phyloP scores from a whole-genome alignment of 2,888 invertebrate species.

The Dryobota labecula region DNA sequence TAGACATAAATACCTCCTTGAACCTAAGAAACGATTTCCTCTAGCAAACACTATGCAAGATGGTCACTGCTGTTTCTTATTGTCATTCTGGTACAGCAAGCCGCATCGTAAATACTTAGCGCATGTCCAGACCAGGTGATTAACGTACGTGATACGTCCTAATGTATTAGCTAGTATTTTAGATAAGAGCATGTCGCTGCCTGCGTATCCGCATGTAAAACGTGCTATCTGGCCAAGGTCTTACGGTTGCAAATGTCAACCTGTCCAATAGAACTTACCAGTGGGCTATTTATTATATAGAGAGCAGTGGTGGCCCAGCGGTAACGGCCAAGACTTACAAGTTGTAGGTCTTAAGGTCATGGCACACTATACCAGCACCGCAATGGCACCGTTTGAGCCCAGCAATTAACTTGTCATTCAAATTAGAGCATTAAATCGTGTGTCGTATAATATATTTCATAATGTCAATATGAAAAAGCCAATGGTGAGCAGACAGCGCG shows the following conservation, averaged over 20 bases:
- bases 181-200: background rate
- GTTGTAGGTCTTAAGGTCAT: no score
- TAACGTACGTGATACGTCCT: background rate
- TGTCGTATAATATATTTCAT: no score
- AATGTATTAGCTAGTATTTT: background rate
- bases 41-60: background rate
- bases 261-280: background rate
- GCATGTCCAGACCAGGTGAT: background rate
- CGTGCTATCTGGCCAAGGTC: conserved; percentile 1
- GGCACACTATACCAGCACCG: no score
- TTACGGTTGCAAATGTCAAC: conserved; percentile 4
- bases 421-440: no score
- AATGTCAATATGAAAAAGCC: no score
- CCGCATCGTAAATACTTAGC: conserved; percentile 11
- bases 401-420: no score
- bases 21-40: background rate
- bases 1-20: no score
- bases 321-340: no score
- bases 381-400: no score
- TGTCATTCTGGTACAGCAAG: background rate
- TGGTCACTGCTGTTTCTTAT: background rate
- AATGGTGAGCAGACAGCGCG: no score
- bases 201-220: background rate
- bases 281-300: no score
- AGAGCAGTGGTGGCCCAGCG: no score